Base-by-base conservation (phyloP, 2,888 invertebrate species). In the Drosophila buzzatii region DNA sequence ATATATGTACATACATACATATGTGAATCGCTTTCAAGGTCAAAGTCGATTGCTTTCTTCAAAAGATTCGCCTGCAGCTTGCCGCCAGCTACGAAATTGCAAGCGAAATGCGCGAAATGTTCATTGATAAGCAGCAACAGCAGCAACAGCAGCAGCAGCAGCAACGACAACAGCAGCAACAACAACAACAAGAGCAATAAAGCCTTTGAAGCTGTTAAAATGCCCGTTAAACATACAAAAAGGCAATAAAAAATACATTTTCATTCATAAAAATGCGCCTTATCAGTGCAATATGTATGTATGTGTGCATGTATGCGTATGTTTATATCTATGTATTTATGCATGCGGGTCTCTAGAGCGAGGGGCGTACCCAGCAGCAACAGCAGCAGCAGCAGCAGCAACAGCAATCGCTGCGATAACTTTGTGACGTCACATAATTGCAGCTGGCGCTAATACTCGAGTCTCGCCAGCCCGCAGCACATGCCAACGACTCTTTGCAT, bases 401-500 rank as follows among this genome's bases (percentile, higher is more conserved):
- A 37, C 23, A 18, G 49, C 53, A n/a, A 58, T 23, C 61, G 56
- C 27, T 44, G 44, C 60, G 65, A 68, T 76, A 64, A 70, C 57
- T 63, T 67, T 63, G 68, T 90, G 89, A 89, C 86, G 90, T 90
- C 90, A 84, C 69, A 56, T 18, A 51, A 75, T 56, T 85, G 85
- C 89, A 89, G 81, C 81, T 89, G 85, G 89, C 90, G 87, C 81
- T 86, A 70, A 81, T 84, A 66, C 44, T 70, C 10, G 18, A n/a
- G 49, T 51, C 61, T 67, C 47, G 65, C 68, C 55, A 31, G 20
- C 72, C 65, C 67, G 52, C 68, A 63, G 59, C 68, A 52, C 27
- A 55, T 63, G 76, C 63, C 44, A 58, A 35, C 12, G 58, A 27
- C 37, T 35, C 52, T 23, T n/a, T 20, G 45, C 41, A n/a, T 2